phyloP scores from a whole-genome alignment of 2,797 vertebrate genomes.

The Spinibarbus caldwelli region DNA sequence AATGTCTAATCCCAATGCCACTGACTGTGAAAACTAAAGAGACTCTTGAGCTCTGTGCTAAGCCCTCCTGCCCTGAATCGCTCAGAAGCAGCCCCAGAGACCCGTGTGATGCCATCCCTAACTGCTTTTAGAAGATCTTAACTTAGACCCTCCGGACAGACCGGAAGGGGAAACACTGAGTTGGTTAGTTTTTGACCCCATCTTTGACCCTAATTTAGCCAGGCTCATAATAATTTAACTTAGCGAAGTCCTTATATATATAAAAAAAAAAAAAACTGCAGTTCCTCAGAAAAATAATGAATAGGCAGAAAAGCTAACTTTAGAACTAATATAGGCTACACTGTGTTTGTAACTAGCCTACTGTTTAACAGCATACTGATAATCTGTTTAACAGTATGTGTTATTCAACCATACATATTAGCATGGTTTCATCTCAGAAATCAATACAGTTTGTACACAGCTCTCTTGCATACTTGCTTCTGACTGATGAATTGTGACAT shows the following conservation, averaged over 20 bases:
- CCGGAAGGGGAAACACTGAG: neutral
- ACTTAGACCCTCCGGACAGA: neutral
- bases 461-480: neutral
- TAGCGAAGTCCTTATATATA: neutral
- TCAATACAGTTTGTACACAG: neutral
- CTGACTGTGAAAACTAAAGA: slow-evolving; percentile 45
- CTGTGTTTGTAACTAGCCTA: neutral
- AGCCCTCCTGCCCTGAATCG: slow-evolving; percentile 58
- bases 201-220: neutral
- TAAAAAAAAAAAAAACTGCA: neutral
- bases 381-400: neutral
- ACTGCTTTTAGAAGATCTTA: neutral
- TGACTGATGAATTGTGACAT: neutral
- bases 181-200: neutral
- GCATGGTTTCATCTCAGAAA: neutral
- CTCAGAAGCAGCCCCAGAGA: neutral
- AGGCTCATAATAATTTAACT: slow-evolving; percentile 3
- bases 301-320: slow-evolving; percentile 6
- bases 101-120: neutral
- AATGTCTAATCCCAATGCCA: slow-evolving; percentile 67
- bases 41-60: slow-evolving; percentile 57
- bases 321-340: no score
- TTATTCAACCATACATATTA: neutral
- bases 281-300: neutral
- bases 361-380: no score